These are phyloP conservation scores for Microchrysa polita DNA, from an alignment of 2,888 invertebrate genomes.

Conservation along the genomic window DNA sequence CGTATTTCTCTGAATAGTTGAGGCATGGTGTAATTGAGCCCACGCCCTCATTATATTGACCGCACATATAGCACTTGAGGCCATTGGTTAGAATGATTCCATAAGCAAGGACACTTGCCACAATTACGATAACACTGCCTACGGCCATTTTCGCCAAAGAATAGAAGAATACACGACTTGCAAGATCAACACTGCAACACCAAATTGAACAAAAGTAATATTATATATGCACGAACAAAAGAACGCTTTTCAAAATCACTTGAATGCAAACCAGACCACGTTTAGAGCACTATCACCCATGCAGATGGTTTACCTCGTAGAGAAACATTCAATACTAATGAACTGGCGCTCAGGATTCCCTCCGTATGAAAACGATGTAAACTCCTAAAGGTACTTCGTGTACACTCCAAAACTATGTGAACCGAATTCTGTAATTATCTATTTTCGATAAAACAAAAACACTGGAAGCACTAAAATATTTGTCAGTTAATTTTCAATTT, in stretches of 20 bases:
- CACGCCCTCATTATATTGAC: slow-evolving; percentile 85
- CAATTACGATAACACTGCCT: slow-evolving; percentile 5
- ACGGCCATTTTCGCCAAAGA: slow-evolving; percentile 24
- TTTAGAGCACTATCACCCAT: neutral
- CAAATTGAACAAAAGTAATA: slow-evolving; percentile 25
- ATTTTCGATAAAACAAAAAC: too few species aligned
- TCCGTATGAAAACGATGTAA: too few species aligned
- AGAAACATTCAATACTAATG: neutral
- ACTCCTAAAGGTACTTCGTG: too few species aligned
- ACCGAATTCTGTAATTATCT: too few species aligned
- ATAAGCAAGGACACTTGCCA: slow-evolving; percentile 36
- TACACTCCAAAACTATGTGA: too few species aligned
- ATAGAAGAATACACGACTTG: too few species aligned
- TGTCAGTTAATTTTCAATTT: too few species aligned
- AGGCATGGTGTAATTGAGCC: slow-evolving; percentile 87
- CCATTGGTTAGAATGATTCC: slow-evolving; percentile 58
- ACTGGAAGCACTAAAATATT: too few species aligned
- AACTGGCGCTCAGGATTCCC: too few species aligned
- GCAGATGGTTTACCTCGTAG: slow-evolving; percentile 11
- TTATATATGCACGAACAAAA: slow-evolving; percentile 1
- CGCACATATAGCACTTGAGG: slow-evolving; percentile 78
- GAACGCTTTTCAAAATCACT: slow-evolving; percentile 1
- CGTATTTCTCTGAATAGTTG: slow-evolving; percentile 72
- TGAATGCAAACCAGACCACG: neutral
- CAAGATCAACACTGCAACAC: neutral